Base-by-base conservation (phyloP, 2,113 vertebrate species). In the Gallinago paraguaiae region DNA sequence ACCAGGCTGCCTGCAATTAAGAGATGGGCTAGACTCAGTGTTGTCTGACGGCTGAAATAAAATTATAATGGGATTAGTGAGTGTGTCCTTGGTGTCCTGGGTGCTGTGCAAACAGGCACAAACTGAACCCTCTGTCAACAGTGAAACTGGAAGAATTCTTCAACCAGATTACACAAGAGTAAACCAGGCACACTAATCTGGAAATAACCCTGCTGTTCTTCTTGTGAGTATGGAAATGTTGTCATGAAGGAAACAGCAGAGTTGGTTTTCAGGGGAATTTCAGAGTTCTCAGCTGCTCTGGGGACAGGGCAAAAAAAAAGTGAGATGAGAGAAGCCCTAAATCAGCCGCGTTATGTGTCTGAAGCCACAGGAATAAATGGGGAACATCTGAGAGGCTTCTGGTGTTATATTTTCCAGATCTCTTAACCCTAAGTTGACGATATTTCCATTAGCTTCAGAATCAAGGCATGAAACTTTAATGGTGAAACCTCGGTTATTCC, bases 41-140 rank as follows among this genome's bases (percentile, higher is more conserved):
- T 17, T 65, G 57, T 43, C 28, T 81, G 23, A 9, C 0, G 0
- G 24, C 33, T 54, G 37, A 72, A 81, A 75, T 53, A 57, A 86
- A 53, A 35, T 35, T 39, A 33, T 13, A 0, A 0, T 22, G 37
- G 27, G 20, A 35, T 69, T 60, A 39, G 23, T 13, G 17, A 67
- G 51, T 37, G 37, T 37, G 37, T 37, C 8, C 7, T 41, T 10
- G 20, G 17, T 31, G 39, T 76, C 41, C 45, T 25, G 9, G 45
- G 23, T 11, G 3, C 31, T 43, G 22, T 63, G 39, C 28, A 45
- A 65, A 41, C 70, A 46, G 1, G 1, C 37, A 81, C 45, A 43
- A 35, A 28, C 64, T 31, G 22, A 13, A 10, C 17, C 1, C 11
- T 57, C 53, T 0, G 0, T 57, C 5, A 2, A 43, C 57, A 37